A percentile compares a stretch with the other conserved stretches of the same genome.
phyloP scores from a whole-genome alignment of 2,888 invertebrate genomes.

The Mesodorylaimus sp. region DNA sequence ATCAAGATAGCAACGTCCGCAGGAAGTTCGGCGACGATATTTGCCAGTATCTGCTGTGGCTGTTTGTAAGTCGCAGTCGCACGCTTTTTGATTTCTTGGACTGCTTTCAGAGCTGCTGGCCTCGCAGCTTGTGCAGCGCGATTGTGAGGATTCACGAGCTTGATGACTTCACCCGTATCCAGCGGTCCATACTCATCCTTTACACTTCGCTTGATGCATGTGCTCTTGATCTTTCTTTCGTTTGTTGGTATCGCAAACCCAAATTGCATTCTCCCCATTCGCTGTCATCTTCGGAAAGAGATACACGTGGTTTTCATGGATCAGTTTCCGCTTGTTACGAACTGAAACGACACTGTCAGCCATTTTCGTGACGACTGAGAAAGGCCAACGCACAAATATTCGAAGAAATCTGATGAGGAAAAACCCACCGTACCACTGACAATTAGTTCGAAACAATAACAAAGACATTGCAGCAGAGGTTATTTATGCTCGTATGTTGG shows the following conservation, averaged over 20 bases:
- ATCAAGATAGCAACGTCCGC: neutral
- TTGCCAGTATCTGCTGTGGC: neutral
- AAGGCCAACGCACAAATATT: too few species aligned
- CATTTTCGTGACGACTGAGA: too few species aligned
- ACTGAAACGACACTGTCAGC: too few species aligned
- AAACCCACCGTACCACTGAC: too few species aligned
- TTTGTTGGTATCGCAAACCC: conserved; percentile 2
- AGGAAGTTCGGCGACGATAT: neutral
- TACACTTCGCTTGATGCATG: neutral
- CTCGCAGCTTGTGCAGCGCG: neutral
- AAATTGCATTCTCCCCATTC: neutral
- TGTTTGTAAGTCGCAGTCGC: neutral
- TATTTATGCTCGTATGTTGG: too few species aligned
- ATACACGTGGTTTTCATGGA: neutral
- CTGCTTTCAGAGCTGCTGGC: neutral
- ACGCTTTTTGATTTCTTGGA: neutral
- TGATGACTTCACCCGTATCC: neutral
- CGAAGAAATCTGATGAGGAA: too few species aligned
- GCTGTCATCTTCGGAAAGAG: neutral
- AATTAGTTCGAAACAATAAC: too few species aligned
- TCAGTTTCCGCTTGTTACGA: too few species aligned
- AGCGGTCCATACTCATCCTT: conserved; percentile 1
- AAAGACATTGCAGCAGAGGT: too few species aligned
- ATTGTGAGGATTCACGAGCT: neutral
- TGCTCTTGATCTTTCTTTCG: too few species aligned